Evolutionary conservation across 2,888 invertebrate genomes (phyloP), one percentile per base, ranked within the genome.

Genomic region (Lepidocyrtoides sp.): DNA sequence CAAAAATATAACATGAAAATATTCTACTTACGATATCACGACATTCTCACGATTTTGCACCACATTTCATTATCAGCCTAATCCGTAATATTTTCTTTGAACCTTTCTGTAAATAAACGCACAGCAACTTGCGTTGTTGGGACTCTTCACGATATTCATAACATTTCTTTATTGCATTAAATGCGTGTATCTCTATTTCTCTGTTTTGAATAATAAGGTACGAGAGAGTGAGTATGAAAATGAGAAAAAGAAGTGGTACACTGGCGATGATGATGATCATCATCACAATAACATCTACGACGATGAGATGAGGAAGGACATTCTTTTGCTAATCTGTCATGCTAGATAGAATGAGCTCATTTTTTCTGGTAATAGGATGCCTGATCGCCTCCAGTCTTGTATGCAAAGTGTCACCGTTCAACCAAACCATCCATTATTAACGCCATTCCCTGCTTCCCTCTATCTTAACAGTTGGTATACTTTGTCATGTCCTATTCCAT

Each of bases 291-390:
- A 5, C 17, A 54, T 29, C 72, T 54, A 29, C 36, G 86, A 86
- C 57, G 77, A 92, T 92, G 87, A n/a, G n/a, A n/a, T n/a, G n/a
- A 90, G 77, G 90, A 69, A 92, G 79, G 83, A 66, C 83, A 92
- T 92, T 93, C 89, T 92, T 90, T 88, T 91, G 91, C 92, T 93
- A 91, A 92, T 92, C 93, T 90, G 92, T 92, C 92, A 92, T 84
- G 84, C 23, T 77, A 84, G 89, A 89, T 89, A 89, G 89, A 84
- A 85, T 32, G 75, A 89, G 77, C 91, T 91, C 93, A 91, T 92
- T 92, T 93, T 93, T 90, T 84, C 89, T 87, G 69, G 69, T 86
- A 86, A 86, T 86, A 51, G 91, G 85, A 85, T 85, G 86, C 85
- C 63, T 85, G 91, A 91, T 91, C 91, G 85, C 85, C 91, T 91